Evolutionary conservation across 2,113 vertebrate genomes (phyloP).

Genomic region (Centropristis striata): DNA sequence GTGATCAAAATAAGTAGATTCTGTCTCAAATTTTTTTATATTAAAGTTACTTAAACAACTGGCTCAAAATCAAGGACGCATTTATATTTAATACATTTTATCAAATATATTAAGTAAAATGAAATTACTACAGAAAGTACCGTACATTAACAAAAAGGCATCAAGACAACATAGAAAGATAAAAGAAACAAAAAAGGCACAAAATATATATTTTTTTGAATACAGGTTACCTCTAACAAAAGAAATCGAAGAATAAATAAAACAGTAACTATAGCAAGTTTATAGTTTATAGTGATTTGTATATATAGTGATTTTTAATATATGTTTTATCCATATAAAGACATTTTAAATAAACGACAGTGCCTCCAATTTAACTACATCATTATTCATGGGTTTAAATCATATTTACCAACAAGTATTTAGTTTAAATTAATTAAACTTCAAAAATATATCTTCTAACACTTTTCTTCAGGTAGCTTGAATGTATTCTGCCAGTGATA

Average conservation of each 20-base stretch:
- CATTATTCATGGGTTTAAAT: background rate
- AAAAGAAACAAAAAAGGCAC: background rate
- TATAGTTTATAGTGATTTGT: background rate
- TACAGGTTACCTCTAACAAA: no score
- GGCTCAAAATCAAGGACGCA: no score
- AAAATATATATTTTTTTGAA: no score
- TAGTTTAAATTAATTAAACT: background rate
- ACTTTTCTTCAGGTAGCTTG: background rate
- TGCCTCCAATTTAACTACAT: background rate
- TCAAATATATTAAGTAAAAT: no score
- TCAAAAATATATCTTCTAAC: background rate
- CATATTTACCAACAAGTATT: background rate
- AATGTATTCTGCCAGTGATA: background rate
- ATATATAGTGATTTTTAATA: background rate
- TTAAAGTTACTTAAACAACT: no score
- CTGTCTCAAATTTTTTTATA: no score
- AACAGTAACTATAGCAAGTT: no score
- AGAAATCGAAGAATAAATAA: background rate
- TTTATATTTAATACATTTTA: no score
- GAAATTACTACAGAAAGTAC: no score
- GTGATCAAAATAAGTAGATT: no score
- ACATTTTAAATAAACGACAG: background rate
- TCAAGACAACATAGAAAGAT: background rate
- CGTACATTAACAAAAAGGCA: background rate
- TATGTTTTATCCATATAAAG: background rate